phyloP scores from a whole-genome alignment of 2,797 vertebrate species.

The Microcaecilia unicolor region DNA sequence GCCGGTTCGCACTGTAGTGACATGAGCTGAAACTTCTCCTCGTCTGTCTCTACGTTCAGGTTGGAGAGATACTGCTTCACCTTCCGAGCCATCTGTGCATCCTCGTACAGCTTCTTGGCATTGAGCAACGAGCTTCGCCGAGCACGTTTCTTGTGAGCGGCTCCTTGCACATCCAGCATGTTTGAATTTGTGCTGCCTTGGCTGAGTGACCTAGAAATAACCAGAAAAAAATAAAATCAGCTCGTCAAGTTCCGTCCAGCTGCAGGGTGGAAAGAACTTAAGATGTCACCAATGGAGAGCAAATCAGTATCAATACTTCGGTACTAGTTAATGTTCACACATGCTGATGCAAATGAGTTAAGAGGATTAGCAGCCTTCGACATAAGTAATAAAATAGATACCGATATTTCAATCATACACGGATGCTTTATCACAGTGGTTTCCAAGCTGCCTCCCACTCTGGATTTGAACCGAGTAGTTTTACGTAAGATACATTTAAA shows the following conservation, averaged over 20 bases:
- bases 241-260: background rate
- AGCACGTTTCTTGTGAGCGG: conserved; percentile 83
- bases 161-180: conserved; percentile 90
- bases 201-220: conserved; percentile 76
- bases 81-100: conserved; percentile 93
- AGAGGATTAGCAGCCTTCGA: conserved; percentile 52
- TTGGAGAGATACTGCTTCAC: conserved; percentile 93
- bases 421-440: no score
- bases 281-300: no score
- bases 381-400: no score
- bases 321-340: conserved; percentile 53
- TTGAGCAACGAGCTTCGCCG: conserved; percentile 90
- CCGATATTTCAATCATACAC: no score
- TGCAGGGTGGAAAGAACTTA: no score
- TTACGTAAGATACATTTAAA: no score
- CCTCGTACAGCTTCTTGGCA: conserved; percentile 92
- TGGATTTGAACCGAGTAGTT: no score
- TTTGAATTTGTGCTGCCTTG: conserved; percentile 96
- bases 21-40: conserved; percentile 84
- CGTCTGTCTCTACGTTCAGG: conserved; percentile 79
- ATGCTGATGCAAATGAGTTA: conserved; percentile 64
- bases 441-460: no score
- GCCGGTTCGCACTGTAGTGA: conserved; percentile 87
- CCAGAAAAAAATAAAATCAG: conserved; percentile 1
- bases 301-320: no score